Conservation (phyloP, 2,113 vertebrate species). For the Anolis sagrei region DNA sequence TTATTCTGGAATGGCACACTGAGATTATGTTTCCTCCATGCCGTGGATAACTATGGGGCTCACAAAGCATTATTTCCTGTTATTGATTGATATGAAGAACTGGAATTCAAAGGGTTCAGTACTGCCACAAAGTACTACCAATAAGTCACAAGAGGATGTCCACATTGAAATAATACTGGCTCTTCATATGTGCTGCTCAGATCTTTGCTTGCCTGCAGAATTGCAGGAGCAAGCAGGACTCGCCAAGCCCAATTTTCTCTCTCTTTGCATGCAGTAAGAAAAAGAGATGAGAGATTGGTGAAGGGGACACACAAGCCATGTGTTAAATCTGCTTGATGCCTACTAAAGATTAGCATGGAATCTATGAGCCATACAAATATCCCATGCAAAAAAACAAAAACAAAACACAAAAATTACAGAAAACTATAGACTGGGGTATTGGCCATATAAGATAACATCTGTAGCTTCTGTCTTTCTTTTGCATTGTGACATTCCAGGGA, state of each 20-base stretch:
- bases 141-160: background rate
- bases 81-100: background rate
- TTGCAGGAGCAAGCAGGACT: background rate
- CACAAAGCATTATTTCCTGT: background rate
- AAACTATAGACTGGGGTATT: no score
- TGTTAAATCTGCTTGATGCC: background rate
- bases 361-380: background rate
- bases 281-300: background rate
- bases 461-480: background rate
- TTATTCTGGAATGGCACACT: background rate
- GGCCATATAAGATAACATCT: background rate
- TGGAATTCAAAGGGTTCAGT: background rate
- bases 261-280: no score
- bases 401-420: no score
- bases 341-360: background rate
- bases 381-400: background rate
- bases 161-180: background rate
- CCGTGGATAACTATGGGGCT: background rate
- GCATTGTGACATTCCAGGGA: background rate
- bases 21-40: background rate
- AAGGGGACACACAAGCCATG: background rate
- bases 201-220: background rate
- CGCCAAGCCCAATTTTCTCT: background rate
- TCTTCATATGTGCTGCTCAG: background rate
- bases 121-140: background rate